phyloP scores from a whole-genome alignment of 2,797 vertebrate species.

The Aotus griseimembra region DNA sequence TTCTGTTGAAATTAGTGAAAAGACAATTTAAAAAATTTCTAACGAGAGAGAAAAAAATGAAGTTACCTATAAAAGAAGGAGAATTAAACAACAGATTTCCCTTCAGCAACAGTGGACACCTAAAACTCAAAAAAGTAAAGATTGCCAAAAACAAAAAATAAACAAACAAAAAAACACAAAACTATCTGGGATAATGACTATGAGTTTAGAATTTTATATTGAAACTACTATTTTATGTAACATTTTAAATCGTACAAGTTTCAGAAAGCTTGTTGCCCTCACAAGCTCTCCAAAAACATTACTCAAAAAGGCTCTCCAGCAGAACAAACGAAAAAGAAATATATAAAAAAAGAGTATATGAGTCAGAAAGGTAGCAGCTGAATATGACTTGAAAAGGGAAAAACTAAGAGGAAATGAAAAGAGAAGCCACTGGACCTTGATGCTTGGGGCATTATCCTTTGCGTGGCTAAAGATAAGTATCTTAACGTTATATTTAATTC shows the following conservation, averaged over 20 bases:
- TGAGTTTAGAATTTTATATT: conserved; percentile 4
- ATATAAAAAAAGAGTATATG: not conserved
- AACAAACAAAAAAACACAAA: too few relatives aligned
- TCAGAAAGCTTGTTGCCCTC: not conserved
- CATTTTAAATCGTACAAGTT: not conserved
- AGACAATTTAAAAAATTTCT: not conserved
- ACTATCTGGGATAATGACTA: not conserved
- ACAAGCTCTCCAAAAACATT: not conserved
- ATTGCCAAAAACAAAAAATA: not conserved
- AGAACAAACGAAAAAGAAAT: not conserved
- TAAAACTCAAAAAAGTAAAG: not conserved
- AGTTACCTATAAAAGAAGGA: not conserved
- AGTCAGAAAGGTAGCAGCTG: not conserved
- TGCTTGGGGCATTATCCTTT: not conserved
- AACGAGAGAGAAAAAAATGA: not conserved
- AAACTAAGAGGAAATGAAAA: not conserved
- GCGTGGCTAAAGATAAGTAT: not conserved
- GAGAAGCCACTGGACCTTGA: not conserved
- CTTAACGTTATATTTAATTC: conserved; percentile 1
- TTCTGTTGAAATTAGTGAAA: not conserved
- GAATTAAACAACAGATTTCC: not conserved
- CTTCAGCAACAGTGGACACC: not conserved
- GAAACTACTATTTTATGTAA: not conserved
- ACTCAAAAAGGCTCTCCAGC: not conserved
- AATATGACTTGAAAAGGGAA: not conserved